phyloP scores from a whole-genome alignment of 2,797 vertebrate species.

The Astyanax mexicanus region DNA sequence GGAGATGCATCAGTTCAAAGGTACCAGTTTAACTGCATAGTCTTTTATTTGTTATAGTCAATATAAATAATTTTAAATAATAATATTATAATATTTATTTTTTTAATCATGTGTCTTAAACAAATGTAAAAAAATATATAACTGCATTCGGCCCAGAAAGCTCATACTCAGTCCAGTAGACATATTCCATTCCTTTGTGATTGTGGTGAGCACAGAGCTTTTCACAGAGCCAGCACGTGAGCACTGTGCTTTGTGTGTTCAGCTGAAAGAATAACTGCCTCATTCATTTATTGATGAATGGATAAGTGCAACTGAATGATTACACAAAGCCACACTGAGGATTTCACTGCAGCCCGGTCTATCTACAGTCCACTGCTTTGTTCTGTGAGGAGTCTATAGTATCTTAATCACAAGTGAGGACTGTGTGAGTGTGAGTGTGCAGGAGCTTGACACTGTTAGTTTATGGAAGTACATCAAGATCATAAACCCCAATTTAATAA shows the following conservation, averaged over 20 bases:
- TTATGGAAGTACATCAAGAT: neutral
- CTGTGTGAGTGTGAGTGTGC: slow-evolving; percentile 3
- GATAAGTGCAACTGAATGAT: slow-evolving; percentile 13
- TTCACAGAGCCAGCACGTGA: slow-evolving; percentile 8
- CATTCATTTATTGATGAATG: slow-evolving; percentile 26
- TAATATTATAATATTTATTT: too few relatives aligned
- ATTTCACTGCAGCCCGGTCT: neutral
- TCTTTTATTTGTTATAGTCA: too few relatives aligned
- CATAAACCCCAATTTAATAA: too few relatives aligned
- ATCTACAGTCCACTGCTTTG: slow-evolving; percentile 35
- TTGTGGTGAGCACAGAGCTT: neutral
- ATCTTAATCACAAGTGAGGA: slow-evolving; percentile 19
- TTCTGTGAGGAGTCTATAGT: slow-evolving; percentile 10
- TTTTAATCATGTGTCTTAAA: too few relatives aligned
- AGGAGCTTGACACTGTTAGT: neutral
- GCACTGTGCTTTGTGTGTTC: neutral
- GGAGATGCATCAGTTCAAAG: too few relatives aligned
- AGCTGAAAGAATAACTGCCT: slow-evolving; percentile 6
- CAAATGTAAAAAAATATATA: neutral
- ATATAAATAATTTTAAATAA: too few relatives aligned
- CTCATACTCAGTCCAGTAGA: neutral
- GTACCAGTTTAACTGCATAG: too few relatives aligned
- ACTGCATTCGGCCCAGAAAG: neutral
- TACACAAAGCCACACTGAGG: slow-evolving; percentile 34
- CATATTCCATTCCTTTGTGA: slow-evolving; percentile 11